Conservation (phyloP, 1,140 invertebrate genomes). For the Radopholus similis region DNA sequence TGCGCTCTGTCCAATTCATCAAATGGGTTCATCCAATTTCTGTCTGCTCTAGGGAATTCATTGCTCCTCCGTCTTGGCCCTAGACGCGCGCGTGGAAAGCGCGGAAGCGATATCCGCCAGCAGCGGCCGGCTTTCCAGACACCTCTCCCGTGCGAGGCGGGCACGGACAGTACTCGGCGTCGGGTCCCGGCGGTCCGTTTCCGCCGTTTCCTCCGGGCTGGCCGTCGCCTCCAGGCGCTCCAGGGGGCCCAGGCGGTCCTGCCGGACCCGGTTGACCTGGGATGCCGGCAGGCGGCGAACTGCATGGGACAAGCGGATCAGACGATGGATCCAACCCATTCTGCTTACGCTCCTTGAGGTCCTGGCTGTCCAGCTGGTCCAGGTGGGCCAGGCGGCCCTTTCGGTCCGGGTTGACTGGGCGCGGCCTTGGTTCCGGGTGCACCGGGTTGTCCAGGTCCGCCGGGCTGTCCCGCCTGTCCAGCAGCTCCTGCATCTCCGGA, state of each 20-base stretch:
- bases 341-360: background rate
- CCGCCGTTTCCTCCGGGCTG: constrained; percentile 15
- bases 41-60: no score
- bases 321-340: background rate
- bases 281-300: constrained; percentile 2
- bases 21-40: no score
- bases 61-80: no score
- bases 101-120: background rate
- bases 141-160: constrained; percentile 11
- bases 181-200: constrained; percentile 23
- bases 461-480: constrained; percentile 14
- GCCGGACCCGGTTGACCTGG: constrained; percentile 9
- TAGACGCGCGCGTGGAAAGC: background rate
- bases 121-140: background rate
- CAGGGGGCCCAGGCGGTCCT: constrained; percentile 17
- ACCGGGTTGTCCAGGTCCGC: constrained; percentile 16
- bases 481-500: constrained; percentile 23
- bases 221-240: constrained; percentile 16
- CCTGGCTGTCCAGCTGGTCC: constrained; percentile 6
- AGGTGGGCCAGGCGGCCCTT: constrained; percentile 12
- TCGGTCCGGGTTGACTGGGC: constrained; percentile 15
- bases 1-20: no score
- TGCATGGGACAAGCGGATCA: background rate
- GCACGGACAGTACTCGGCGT: constrained; percentile 25
- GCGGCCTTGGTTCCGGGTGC: background rate